Percentiles rank a stretch among this genome's conserved stretches.
Evolutionary conservation across 2,113 vertebrate genomes (phyloP).

Genomic region (Rhodinocichla rosea): DNA sequence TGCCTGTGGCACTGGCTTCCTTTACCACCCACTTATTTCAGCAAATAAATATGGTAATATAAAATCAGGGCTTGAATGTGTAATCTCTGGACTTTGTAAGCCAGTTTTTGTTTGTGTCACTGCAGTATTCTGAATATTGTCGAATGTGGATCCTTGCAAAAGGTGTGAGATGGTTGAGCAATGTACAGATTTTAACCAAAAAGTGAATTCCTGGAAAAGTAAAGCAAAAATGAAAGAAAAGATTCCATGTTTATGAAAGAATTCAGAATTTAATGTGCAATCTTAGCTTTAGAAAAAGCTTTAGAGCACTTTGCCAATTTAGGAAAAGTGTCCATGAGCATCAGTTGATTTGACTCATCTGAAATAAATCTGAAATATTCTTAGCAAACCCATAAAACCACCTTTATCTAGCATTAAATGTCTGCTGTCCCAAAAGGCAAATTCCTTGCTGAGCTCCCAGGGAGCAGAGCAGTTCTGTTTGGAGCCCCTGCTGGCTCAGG

Average conservation of each 20-base stretch:
- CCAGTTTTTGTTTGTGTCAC: background rate
- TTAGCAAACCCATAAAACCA: background rate
- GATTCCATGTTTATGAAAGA: background rate
- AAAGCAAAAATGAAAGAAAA: background rate
- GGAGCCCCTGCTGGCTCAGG: background rate
- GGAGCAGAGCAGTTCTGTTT: background rate
- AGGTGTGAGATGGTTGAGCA: background rate
- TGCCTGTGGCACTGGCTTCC: background rate
- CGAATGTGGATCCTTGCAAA: background rate
- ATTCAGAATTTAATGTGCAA: background rate
- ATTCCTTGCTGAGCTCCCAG: background rate
- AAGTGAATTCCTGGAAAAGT: background rate
- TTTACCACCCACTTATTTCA: slow-evolving; percentile 52
- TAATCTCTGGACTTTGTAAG: background rate
- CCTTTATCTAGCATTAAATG: background rate
- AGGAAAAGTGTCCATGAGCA: rapidly evolving
- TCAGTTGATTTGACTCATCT: background rate
- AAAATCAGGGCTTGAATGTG: background rate
- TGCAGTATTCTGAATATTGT: background rate
- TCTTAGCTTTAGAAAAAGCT: background rate
- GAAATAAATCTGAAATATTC: background rate
- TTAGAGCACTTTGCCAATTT: background rate
- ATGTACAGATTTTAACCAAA: background rate
- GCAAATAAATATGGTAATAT: slow-evolving; percentile 45
- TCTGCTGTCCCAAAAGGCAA: too few relatives aligned